These are phyloP conservation scores for Sinotaia quadrata DNA, from an alignment of 2,888 invertebrate genomes.

Conservation along the genomic window DNA sequence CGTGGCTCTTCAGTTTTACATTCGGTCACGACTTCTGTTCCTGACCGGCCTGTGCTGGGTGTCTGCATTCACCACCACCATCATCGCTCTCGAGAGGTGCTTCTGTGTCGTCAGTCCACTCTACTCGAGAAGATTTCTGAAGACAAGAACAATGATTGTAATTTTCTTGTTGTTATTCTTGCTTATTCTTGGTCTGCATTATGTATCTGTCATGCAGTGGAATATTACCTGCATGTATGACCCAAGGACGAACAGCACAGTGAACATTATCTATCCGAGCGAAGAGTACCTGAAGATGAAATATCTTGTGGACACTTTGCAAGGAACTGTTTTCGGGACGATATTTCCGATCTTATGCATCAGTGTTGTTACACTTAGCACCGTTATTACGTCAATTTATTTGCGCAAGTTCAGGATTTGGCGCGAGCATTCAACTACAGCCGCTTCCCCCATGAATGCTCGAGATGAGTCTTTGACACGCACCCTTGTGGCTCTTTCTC, in stretches of 20 bases:
- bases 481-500: neutral
- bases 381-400: neutral
- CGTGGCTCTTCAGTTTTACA: neutral
- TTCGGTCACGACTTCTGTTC: neutral
- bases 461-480: conserved; percentile 6
- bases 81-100: neutral
- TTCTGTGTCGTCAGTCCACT: too few relatives aligned
- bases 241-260: neutral
- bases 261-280: neutral
- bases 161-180: neutral
- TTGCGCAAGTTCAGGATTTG: neutral
- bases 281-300: neutral
- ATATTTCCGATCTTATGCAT: neutral
- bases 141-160: conserved; percentile 2
- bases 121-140: neutral
- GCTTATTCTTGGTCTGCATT: neutral
- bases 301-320: neutral
- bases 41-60: neutral
- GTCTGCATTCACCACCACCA: neutral
- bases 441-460: neutral
- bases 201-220: neutral
- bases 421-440: neutral
- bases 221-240: neutral
- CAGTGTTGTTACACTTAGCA: neutral
- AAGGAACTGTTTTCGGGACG: neutral